phyloP scores from a whole-genome alignment of 2,797 vertebrate genomes.

The Nasua narica region DNA sequence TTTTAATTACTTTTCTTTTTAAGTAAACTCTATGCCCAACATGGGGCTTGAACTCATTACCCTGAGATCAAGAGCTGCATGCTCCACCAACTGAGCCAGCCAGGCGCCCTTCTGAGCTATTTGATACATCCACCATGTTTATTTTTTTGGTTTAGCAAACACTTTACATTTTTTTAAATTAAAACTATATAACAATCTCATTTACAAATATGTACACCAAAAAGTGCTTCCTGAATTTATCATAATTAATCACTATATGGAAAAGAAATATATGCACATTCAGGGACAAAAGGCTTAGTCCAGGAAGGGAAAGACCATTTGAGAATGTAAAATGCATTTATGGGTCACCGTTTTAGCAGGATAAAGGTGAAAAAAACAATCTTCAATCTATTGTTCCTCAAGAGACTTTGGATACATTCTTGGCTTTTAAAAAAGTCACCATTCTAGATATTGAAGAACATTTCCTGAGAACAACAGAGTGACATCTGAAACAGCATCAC shows the following conservation, averaged over 20 bases:
- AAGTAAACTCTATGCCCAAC: background rate
- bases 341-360: background rate
- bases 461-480: background rate
- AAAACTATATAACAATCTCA: background rate
- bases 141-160: background rate
- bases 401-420: background rate
- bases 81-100: background rate
- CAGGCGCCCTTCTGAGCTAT: background rate
- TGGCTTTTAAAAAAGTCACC: background rate
- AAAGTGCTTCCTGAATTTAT: slow-evolving; percentile 3
- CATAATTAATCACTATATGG: background rate
- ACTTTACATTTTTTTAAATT: background rate
- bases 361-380: slow-evolving; percentile 6
- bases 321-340: slow-evolving; percentile 31
- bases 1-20: background rate
- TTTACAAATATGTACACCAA: background rate
- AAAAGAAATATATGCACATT: background rate
- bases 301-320: background rate
- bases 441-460: background rate
- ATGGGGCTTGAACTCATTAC: background rate
- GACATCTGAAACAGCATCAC: background rate
- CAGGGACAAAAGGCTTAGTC: background rate
- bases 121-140: background rate
- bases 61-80: background rate
- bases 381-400: background rate